Evolutionary conservation across 2,888 invertebrate genomes (phyloP), one percentile per base, ranked within the genome.

Genomic region (Eupithecia abbreviata): DNA sequence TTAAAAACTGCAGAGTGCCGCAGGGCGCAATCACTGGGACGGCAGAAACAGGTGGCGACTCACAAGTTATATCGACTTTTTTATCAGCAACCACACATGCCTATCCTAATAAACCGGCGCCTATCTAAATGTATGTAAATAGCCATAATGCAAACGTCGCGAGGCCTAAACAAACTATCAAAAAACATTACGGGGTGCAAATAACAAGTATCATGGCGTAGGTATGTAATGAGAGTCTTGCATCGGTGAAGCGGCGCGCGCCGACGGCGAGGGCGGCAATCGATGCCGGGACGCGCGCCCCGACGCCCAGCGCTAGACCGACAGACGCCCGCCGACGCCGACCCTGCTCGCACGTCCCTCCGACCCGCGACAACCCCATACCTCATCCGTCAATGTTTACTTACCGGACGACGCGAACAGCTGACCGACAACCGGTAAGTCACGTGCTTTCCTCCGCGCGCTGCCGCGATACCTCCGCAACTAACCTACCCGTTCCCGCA

Each of bases 301-400:
- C 96, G 95, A 95, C 95, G 95, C 94, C 95, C 91, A 69, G 47
- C 12, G 47, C 47, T 47, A 94, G 96, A 95, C 95, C 94, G 92
- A 92, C 95, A 95, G 95, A 96, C 96, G 95, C 94, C 95, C 92
- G 92, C 93, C 87, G 95, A 95, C 89, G 93, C 90, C 95, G 86
- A 92, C 92, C 85, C 95, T 85, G 91, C 86, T 82, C 90, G 87
- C 90, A 92, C 92, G 92, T 88, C 87, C 88, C 90, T 88, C 87
- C 84, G 86, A 85, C 88, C 84, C 90, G 90, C 89, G 85, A 43
- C 89, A 84, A 88, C 88, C 88, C 91, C 87, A 89, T 89, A 88
- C 90, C 88, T 89, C 91, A 90, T 88, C 90, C 91, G 88, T 89
- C 93, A 93, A 92, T 93, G 94, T 93, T 94, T 94, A 94, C 94